Percentiles rank a stretch among this genome's conserved stretches.
Evolutionary conservation across 2,888 invertebrate species (phyloP).

Genomic region (Siphlonurus alternatus): DNA sequence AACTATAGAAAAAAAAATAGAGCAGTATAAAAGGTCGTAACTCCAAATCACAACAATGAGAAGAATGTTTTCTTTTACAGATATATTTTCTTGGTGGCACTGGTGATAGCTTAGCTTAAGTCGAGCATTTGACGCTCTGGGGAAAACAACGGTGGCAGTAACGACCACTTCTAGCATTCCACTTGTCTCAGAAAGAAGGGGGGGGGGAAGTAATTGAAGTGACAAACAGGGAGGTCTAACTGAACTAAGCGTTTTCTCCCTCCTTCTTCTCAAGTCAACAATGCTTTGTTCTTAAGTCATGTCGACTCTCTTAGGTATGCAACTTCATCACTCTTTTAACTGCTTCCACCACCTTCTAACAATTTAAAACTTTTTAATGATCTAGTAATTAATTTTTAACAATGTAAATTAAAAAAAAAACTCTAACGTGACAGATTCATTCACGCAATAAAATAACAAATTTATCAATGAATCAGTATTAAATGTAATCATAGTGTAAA

Average conservation of each 20-base stretch:
- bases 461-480: background rate
- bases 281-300: background rate
- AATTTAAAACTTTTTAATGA: background rate
- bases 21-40: background rate
- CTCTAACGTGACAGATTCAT: background rate
- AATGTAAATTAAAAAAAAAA: background rate
- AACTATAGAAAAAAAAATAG: background rate
- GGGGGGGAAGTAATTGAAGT: background rate
- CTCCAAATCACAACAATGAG: background rate
- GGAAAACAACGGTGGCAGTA: background rate
- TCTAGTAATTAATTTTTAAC: background rate
- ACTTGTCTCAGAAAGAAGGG: background rate
- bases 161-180: background rate
- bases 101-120: background rate
- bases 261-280: background rate
- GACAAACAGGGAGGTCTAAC: background rate
- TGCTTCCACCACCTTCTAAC: background rate
- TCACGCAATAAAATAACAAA: background rate
- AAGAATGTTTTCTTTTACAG: background rate
- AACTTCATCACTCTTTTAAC: background rate
- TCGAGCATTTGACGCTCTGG: background rate
- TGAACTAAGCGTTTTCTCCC: too few species aligned
- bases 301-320: background rate
- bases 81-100: background rate
- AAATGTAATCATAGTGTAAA: too few species aligned